Percentiles rank a stretch among this genome's conserved stretches.
Conservation (phyloP, 2,888 invertebrate species). For the Linhomoeus sp. region DNA sequence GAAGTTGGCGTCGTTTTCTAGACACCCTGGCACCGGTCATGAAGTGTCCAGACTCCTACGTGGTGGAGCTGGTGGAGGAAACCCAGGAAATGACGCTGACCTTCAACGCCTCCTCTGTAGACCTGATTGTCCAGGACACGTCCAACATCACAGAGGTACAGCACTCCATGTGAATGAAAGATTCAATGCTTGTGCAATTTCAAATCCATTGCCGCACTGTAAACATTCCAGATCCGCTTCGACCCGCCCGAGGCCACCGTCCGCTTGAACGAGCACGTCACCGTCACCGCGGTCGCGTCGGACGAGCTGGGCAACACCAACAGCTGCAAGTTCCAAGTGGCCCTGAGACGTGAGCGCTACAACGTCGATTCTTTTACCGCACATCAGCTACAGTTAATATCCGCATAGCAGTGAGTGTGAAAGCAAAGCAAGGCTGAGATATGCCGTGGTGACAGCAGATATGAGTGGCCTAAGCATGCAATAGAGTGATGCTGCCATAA, state of each 20-base stretch:
- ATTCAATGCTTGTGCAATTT: not conserved
- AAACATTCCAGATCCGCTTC: slow-evolving; percentile 12
- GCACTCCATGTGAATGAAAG: too few species aligned
- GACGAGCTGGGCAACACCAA: slow-evolving; percentile 23
- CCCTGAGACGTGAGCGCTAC: slow-evolving; percentile 8
- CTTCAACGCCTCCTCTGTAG: slow-evolving; percentile 20
- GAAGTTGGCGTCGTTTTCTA: slow-evolving; percentile 2
- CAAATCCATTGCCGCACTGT: too few species aligned
- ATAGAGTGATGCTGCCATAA: too few species aligned
- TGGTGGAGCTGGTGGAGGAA: slow-evolving; percentile 14
- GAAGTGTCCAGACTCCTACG: slow-evolving; percentile 26
- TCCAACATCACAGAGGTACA: slow-evolving; percentile 19
- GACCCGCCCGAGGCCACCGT: slow-evolving; percentile 16
- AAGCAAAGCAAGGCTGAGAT: too few species aligned
- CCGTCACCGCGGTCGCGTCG: slow-evolving; percentile 17
- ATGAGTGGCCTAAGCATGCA: too few species aligned
- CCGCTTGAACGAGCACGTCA: slow-evolving; percentile 12
- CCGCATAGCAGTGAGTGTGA: too few species aligned
- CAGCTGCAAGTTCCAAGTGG: slow-evolving; percentile 26
- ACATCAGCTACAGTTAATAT: too few species aligned
- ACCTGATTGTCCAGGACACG: slow-evolving; percentile 22
- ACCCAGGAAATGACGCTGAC: slow-evolving; percentile 9
- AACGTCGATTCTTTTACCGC: too few species aligned
- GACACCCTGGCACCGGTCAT: slow-evolving; percentile 25
- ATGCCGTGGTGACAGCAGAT: too few species aligned